Percentiles rank a stretch among this genome's conserved stretches.
These are phyloP conservation scores for Drosophila longiperda DNA, from an alignment of 2,888 invertebrate species.

Conservation along the genomic window DNA sequence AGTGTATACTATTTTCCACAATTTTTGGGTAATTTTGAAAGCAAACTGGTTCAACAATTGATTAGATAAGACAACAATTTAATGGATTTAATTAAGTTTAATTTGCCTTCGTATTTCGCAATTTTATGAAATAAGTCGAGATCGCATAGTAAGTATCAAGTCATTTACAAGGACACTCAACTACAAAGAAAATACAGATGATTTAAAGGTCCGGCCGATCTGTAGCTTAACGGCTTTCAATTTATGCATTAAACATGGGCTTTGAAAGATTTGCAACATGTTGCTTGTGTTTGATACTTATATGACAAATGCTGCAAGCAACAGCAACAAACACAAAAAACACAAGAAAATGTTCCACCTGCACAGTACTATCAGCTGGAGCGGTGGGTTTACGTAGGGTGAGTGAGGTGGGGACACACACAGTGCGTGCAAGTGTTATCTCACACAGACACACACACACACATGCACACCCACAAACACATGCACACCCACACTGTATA, in stretches of 20 bases:
- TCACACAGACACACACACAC: slow-evolving; percentile 35
- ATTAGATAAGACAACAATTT: slow-evolving; percentile 39
- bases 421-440: slow-evolving; percentile 46
- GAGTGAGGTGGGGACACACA: slow-evolving; percentile 14
- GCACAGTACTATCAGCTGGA: slow-evolving; percentile 12
- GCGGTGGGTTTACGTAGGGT: slow-evolving; percentile 18
- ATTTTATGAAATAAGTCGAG: slow-evolving; percentile 11
- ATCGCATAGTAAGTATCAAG: not conserved
- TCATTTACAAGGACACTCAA: not conserved
- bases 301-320: slow-evolving; percentile 29
- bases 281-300: slow-evolving; percentile 37
- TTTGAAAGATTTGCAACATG: slow-evolving; percentile 1
- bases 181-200: too few relatives aligned
- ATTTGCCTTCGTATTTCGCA: slow-evolving; percentile 8
- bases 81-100: slow-evolving; percentile 42
- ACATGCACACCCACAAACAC: slow-evolving; percentile 25
- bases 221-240: slow-evolving; percentile 16
- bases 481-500: slow-evolving; percentile 14
- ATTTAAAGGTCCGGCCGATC: slow-evolving; percentile 10
- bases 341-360: slow-evolving; percentile 7
- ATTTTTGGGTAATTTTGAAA: slow-evolving; percentile 22
- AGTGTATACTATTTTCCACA: slow-evolving; percentile 1
- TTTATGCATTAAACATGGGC: slow-evolving; percentile 32
- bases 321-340: slow-evolving; percentile 33
- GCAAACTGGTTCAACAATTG: slow-evolving; percentile 18